Conservation (phyloP, 2,888 invertebrate genomes). For the Ophonus ardosiacus region DNA sequence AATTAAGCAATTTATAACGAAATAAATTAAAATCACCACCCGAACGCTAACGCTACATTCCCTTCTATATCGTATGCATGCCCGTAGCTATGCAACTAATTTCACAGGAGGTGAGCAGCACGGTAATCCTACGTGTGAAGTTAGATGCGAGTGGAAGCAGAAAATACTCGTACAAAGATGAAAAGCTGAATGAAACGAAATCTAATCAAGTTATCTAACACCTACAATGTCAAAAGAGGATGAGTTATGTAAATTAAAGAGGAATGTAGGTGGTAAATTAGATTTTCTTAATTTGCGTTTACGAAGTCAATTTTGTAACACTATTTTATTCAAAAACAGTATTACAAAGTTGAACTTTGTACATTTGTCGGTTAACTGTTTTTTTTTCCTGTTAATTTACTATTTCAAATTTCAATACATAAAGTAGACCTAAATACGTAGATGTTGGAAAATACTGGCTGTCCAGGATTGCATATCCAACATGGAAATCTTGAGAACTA, state of each 20-base stretch:
- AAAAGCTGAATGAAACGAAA: neutral
- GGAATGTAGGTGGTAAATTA: neutral
- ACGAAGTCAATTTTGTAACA: too few relatives aligned
- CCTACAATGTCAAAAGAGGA: neutral
- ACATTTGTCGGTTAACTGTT: too few relatives aligned
- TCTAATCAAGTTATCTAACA: neutral
- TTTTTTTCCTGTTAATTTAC: too few relatives aligned
- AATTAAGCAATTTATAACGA: slow-evolving; percentile 14
- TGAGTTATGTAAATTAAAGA: neutral
- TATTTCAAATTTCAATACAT: too few relatives aligned
- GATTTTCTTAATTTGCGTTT: neutral
- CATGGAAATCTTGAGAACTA: too few relatives aligned
- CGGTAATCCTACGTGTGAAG: slow-evolving; percentile 18
- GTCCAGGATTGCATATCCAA: too few relatives aligned
- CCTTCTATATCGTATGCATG: neutral
- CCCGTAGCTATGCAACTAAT: slow-evolving; percentile 20
- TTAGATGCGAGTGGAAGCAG: neutral
- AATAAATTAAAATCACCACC: slow-evolving; percentile 6
- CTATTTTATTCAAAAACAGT: too few relatives aligned
- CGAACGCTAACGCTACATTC: neutral
- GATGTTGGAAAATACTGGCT: too few relatives aligned
- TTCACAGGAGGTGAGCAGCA: slow-evolving; percentile 23
- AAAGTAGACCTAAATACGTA: too few relatives aligned
- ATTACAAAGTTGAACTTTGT: too few relatives aligned
- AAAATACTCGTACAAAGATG: neutral